phyloP scores from a whole-genome alignment of 2,888 invertebrate species.

The Aquatica leii region DNA sequence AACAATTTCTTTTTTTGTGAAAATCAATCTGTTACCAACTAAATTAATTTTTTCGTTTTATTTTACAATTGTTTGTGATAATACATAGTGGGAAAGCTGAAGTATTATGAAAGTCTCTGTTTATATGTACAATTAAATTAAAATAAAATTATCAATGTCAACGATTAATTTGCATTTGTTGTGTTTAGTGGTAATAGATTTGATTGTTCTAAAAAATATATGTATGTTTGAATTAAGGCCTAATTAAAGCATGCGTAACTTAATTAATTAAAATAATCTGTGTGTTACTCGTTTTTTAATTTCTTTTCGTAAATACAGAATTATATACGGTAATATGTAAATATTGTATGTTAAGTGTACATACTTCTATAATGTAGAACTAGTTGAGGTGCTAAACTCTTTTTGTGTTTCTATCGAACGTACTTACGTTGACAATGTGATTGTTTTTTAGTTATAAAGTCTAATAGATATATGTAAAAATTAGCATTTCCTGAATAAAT shows the following conservation, averaged over 20 bases:
- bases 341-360: conserved; percentile 13
- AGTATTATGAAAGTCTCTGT: background rate
- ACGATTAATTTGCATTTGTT: too few species aligned
- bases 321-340: background rate
- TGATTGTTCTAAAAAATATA: too few species aligned
- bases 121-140: too few species aligned
- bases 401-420: background rate
- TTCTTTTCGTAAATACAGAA: background rate
- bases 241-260: background rate
- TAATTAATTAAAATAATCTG: background rate
- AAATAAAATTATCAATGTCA: too few species aligned
- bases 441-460: background rate
- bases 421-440: background rate
- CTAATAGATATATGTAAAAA: background rate
- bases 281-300: conserved; percentile 1
- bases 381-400: conserved; percentile 5
- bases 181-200: too few species aligned
- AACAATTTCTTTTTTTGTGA: background rate
- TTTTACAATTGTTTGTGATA: background rate
- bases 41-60: background rate
- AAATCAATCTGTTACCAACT: too few species aligned
- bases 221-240: background rate
- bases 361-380: background rate
- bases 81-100: background rate
- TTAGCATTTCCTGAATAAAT: background rate